Base-by-base conservation (phyloP, 2,888 invertebrate species). In the Drosophila nr. medialis region DNA sequence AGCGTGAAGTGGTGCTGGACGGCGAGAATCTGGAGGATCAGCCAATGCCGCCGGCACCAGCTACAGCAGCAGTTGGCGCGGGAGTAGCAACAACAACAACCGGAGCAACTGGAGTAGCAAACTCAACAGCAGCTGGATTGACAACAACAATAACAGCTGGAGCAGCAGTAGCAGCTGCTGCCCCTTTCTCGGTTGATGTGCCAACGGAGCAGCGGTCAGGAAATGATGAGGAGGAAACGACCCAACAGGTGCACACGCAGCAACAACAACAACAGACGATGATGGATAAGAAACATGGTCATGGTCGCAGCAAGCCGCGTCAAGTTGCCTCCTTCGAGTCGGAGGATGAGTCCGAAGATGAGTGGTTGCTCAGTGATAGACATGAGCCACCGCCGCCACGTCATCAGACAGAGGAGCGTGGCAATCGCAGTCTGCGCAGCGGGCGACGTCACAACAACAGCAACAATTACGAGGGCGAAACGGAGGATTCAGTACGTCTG, bases 391-490 rank as follows among this genome's bases (percentile, higher is more conserved):
- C 77, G 27, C 75, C 77, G 13, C 93, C 93, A 32, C 92, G 93
- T 1, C 80, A 73, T 74, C 93, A 94, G 64, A 92, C 93, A 4
- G 83, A 77, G 36, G 85, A 75, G 89, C 92, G 81, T 49, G 75
- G 87, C 68, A 45, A 69, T 59, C 76, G 68, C n/a, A 72, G 64
- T 24, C 11, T 27, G 18, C 82, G 82, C 50, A 90, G 86, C 18
- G 72, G 89, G 1, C 77, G 86, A 8, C 76, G 75, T 5, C 65
- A 55, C 4, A 53, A 89, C 58, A 85, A 80, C 38, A 94, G 77
- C 59, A 94, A 86, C 62, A 95, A 95, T 91, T 95, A 96, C 0
- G 95, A 96, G 66, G 95, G 95, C 92, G 95, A 95, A 91, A 96
- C 95, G 84, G 96, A 96, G 91, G 94, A 94, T 69, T 92, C 93